Conservation (phyloP, 2,113 vertebrate species). For the Bagarius yarrelli region DNA sequence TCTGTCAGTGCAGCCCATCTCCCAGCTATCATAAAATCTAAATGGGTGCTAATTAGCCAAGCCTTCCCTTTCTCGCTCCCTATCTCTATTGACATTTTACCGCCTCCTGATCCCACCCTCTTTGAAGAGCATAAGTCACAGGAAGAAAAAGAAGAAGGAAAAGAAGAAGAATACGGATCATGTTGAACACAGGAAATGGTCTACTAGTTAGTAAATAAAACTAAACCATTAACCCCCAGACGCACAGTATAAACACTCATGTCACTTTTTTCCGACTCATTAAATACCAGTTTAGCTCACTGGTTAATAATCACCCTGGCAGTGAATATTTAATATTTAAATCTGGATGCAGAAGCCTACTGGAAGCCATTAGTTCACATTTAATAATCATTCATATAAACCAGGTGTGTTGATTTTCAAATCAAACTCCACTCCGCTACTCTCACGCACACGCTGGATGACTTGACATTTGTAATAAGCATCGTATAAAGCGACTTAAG, state of each 20-base stretch:
- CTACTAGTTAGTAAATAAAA: conserved; percentile 10
- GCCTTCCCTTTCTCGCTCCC: conserved; percentile 99
- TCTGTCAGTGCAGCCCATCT: conserved; percentile 99
- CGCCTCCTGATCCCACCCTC: conserved; percentile 76
- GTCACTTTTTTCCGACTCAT: conserved; percentile 18
- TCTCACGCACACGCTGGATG: conserved; percentile 29
- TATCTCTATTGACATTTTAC: conserved; percentile 99
- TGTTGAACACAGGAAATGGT: conserved; percentile 73
- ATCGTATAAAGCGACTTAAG: conserved; percentile 50
- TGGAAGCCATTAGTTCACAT: conserved; percentile 44
- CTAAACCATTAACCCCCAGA: background rate
- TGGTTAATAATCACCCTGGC: conserved; percentile 19
- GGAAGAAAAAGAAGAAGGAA: conserved; percentile 80
- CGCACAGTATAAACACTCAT: background rate
- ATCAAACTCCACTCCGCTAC: conserved; percentile 46
- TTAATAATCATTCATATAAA: conserved; percentile 44
- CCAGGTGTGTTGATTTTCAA: conserved; percentile 47
- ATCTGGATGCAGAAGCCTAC: conserved; percentile 38
- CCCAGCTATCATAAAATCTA: conserved; percentile 99
- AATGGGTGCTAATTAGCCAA: conserved; percentile 99
- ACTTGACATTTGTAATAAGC: conserved; percentile 56
- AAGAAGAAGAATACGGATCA: conserved; percentile 90
- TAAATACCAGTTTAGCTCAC: conserved; percentile 26
- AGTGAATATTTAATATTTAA: conserved; percentile 38
- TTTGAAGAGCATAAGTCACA: conserved; percentile 95